phyloP scores from a whole-genome alignment of 2,797 vertebrate species.

The Chelonia mydas region DNA sequence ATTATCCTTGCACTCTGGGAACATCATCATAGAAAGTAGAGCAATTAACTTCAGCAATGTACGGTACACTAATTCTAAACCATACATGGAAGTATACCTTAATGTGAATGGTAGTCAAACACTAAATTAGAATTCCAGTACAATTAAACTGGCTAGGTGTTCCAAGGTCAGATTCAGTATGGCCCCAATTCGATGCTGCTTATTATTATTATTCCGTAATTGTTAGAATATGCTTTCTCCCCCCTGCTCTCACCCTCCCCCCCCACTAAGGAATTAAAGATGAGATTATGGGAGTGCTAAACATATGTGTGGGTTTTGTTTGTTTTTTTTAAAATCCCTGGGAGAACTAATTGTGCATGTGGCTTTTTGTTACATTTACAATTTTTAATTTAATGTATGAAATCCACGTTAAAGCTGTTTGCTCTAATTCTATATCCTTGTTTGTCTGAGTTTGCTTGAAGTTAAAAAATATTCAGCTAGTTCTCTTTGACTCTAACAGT shows the following conservation, averaged over 20 bases:
- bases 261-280: slow-evolving; percentile 11
- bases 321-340: neutral
- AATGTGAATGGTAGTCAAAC: neutral
- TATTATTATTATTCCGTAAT: neutral
- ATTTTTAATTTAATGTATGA: neutral
- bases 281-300: neutral
- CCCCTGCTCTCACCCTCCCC: neutral
- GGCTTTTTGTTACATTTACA: neutral
- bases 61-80: slow-evolving; percentile 21
- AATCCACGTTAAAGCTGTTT: neutral
- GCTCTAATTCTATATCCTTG: neutral
- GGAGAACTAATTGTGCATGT: slow-evolving; percentile 5
- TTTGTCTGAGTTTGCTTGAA: neutral
- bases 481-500: neutral
- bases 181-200: neutral
- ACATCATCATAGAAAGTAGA: slow-evolving; percentile 1
- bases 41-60: slow-evolving; percentile 42
- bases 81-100: neutral
- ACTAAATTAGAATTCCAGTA: slow-evolving; percentile 24
- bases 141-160: slow-evolving; percentile 28
- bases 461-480: neutral
- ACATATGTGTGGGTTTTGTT: neutral
- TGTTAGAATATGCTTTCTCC: neutral
- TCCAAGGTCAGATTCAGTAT: neutral
- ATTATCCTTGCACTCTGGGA: slow-evolving; percentile 28